These are phyloP conservation scores for Urocolius indicus DNA, from an alignment of 2,113 vertebrate species.

Conservation along the genomic window DNA sequence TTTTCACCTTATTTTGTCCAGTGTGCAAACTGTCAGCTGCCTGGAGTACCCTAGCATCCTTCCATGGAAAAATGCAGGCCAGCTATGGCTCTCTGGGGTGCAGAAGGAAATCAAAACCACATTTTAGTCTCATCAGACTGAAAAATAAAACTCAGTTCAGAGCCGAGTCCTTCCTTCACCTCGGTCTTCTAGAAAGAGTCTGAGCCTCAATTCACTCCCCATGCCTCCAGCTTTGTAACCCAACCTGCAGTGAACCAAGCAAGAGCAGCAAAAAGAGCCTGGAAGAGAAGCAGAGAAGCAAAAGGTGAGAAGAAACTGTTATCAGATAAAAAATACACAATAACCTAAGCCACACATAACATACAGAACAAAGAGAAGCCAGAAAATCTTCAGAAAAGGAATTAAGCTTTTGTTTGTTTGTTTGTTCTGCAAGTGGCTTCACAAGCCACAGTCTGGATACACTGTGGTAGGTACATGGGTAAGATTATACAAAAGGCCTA, in stretches of 20 bases:
- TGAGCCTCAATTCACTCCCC: background rate
- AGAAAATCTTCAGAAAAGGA: background rate
- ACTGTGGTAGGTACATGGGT: rapidly evolving
- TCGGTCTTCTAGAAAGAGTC: background rate
- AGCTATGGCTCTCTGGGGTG: background rate
- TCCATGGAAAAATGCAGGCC: background rate
- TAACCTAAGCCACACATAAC: background rate
- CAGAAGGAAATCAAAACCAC: background rate
- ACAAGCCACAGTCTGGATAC: background rate
- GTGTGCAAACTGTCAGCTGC: background rate
- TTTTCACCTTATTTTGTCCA: background rate
- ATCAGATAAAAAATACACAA: background rate
- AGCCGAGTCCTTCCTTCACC: background rate
- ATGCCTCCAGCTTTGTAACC: background rate
- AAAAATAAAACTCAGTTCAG: background rate
- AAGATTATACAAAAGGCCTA: background rate
- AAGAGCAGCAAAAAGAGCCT: background rate
- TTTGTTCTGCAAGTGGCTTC: background rate
- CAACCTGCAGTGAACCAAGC: background rate
- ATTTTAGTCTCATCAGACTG: background rate
- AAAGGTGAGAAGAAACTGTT: background rate
- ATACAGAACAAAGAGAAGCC: background rate
- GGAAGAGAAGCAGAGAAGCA: background rate
- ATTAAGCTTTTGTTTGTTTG: background rate
- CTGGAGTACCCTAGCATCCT: background rate